Conservation (phyloP, 1,140 invertebrate species). For the Drosophila asahinai region DNA sequence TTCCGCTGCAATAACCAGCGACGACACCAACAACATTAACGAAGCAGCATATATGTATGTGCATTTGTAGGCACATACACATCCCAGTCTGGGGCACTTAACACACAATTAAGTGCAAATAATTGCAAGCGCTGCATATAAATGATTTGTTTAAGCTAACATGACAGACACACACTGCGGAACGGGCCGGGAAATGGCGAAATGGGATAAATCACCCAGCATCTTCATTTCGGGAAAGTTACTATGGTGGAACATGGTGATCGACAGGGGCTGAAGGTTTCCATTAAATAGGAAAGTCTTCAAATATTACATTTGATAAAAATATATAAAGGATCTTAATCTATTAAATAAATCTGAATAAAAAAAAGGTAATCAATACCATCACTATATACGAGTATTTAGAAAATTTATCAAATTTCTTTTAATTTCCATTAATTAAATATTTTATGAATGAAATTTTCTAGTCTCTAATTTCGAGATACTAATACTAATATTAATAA, state of each 20-base stretch:
- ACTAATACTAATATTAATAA: too few species aligned
- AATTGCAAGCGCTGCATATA: slow-evolving; percentile 82
- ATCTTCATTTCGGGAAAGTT: slow-evolving; percentile 52
- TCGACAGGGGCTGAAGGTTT: not conserved
- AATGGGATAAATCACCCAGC: slow-evolving; percentile 55
- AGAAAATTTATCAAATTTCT: not conserved
- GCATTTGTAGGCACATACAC: not conserved
- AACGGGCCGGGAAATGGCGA: slow-evolving; percentile 2
- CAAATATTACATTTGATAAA: not conserved
- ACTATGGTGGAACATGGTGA: not conserved
- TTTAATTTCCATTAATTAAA: too few species aligned
- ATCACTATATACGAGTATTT: too few species aligned
- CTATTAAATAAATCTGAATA: too few species aligned
- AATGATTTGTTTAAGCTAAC: slow-evolving; percentile 82
- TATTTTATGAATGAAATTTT: too few species aligned
- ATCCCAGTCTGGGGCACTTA: slow-evolving; percentile 74
- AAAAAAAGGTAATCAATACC: too few species aligned
- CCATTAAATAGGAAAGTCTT: too few species aligned
- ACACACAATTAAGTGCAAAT: slow-evolving; percentile 84
- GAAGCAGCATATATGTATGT: slow-evolving; percentile 2
- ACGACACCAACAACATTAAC: slow-evolving; percentile 39
- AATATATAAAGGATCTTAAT: not conserved
- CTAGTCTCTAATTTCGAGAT: too few species aligned
- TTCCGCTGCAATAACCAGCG: slow-evolving; percentile 69
- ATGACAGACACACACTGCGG: slow-evolving; percentile 50